These are phyloP conservation scores for Henricia sp. DNA, from an alignment of 53 echinoderm and acorn worm genomes.

Conservation along the genomic window DNA sequence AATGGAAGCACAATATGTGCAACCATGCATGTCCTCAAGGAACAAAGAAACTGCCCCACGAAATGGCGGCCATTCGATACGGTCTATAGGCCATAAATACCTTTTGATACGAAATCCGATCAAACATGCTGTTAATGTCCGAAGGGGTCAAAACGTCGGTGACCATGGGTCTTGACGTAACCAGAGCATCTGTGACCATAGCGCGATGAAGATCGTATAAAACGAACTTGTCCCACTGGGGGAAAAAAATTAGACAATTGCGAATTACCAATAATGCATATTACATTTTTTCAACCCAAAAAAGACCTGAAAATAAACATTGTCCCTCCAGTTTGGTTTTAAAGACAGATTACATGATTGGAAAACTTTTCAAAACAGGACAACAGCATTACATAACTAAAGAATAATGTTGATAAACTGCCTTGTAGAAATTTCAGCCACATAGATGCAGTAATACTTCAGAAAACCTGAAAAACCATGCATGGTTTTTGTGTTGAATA, in stretches of 20 bases:
- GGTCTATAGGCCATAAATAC: conserved; percentile 18
- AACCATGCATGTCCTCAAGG: no score
- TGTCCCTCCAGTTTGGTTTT: background rate
- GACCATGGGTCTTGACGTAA: conserved; percentile 91
- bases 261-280: background rate
- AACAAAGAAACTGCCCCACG: no score
- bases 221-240: conserved; percentile 86
- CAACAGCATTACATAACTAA: background rate
- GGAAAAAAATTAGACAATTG: background rate
- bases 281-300: background rate
- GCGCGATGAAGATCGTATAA: conserved; percentile 78
- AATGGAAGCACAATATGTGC: no score
- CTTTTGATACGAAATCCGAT: conserved; percentile 95
- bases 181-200: conserved; percentile 80
- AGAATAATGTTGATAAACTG: background rate
- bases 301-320: no score
- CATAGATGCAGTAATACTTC: no score
- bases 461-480: no score
- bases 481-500: no score
- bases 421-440: no score
- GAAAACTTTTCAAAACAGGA: no score
- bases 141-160: conserved; percentile 85
- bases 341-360: background rate
- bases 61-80: background rate
- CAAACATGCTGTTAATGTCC: conserved; percentile 93